phyloP scores from a whole-genome alignment of 2,113 vertebrate species.

The Polyodon spathula region DNA sequence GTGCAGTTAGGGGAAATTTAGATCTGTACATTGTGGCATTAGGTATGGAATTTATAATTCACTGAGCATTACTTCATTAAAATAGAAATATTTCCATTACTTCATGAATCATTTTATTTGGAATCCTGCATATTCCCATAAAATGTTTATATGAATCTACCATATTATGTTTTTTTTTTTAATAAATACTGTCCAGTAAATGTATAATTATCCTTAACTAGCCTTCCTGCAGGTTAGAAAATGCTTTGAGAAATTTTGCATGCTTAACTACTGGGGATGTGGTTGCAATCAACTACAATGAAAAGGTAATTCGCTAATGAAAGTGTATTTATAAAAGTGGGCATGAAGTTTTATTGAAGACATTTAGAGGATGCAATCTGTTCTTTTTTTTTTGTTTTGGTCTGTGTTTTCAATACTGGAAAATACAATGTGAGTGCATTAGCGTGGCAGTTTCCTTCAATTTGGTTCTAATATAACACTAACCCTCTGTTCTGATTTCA shows the following conservation, averaged over 20 bases:
- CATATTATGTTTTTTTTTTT: no score
- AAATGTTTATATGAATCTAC: background rate
- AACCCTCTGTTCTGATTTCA: constrained; percentile 31
- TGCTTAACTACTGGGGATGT: constrained; percentile 95
- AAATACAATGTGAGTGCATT: no score
- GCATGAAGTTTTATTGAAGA: no score
- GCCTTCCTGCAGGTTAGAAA: constrained; percentile 72
- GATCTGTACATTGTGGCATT: no score
- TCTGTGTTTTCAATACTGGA: constrained; percentile 2
- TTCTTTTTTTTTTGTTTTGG: background rate
- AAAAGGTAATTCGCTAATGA: constrained; percentile 69
- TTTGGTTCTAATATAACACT: background rate
- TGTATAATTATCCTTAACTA: constrained; percentile 14
- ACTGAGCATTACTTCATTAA: no score
- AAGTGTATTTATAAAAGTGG: constrained; percentile 4
- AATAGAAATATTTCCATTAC: no score
- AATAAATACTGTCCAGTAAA: background rate
- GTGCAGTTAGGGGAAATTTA: no score
- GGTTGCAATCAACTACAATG: constrained; percentile 97
- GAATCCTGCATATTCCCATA: background rate
- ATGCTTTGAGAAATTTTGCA: constrained; percentile 92
- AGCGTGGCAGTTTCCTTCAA: no score
- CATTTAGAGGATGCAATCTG: no score
- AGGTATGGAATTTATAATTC: no score
- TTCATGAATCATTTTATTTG: background rate